A percentile compares a stretch with the other conserved stretches of the same genome.
phyloP scores from a whole-genome alignment of 2,888 invertebrate species.

The Augiades crinisus region DNA sequence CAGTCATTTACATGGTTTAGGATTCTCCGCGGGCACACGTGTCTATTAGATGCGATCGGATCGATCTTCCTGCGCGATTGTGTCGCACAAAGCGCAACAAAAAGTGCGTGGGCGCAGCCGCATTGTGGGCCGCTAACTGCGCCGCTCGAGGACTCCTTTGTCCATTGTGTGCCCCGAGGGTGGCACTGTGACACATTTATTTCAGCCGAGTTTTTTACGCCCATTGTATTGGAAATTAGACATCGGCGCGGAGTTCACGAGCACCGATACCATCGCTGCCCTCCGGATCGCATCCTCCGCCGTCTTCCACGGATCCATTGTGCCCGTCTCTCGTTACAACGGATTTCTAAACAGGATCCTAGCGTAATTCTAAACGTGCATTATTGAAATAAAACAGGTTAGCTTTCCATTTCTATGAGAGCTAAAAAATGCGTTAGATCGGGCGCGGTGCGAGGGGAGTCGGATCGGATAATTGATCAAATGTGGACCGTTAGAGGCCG shows the following conservation, averaged over 20 bases:
- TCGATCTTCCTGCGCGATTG: slow-evolving; percentile 64
- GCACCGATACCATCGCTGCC: slow-evolving; percentile 72
- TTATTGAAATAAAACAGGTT: slow-evolving; percentile 68
- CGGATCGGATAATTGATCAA: slow-evolving; percentile 68
- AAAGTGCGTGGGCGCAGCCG: slow-evolving; percentile 62
- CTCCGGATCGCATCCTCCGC: slow-evolving; percentile 58
- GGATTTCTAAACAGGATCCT: slow-evolving; percentile 36
- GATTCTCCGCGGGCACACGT: slow-evolving; percentile 43
- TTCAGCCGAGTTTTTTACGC: slow-evolving; percentile 74
- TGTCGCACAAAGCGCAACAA: slow-evolving; percentile 50
- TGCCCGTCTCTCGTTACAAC: slow-evolving; percentile 46
- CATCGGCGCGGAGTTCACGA: slow-evolving; percentile 73
- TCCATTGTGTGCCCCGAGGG: slow-evolving; percentile 74
- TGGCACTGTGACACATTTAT: slow-evolving; percentile 80
- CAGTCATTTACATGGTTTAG: slow-evolving; percentile 67
- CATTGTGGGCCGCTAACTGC: slow-evolving; percentile 62
- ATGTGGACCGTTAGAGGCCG: slow-evolving; percentile 61
- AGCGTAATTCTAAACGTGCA: slow-evolving; percentile 36
- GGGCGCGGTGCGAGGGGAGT: slow-evolving; percentile 32
- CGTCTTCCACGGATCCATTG: slow-evolving; percentile 46
- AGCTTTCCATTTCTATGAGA: slow-evolving; percentile 64
- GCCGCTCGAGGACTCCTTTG: slow-evolving; percentile 58
- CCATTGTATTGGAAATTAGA: slow-evolving; percentile 80
- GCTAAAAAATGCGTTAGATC: slow-evolving; percentile 53
- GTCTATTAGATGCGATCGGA: slow-evolving; percentile 44